Evolutionary conservation across 2,113 vertebrate species (phyloP).

Genomic region (Tragelaphus strepsiceros): DNA sequence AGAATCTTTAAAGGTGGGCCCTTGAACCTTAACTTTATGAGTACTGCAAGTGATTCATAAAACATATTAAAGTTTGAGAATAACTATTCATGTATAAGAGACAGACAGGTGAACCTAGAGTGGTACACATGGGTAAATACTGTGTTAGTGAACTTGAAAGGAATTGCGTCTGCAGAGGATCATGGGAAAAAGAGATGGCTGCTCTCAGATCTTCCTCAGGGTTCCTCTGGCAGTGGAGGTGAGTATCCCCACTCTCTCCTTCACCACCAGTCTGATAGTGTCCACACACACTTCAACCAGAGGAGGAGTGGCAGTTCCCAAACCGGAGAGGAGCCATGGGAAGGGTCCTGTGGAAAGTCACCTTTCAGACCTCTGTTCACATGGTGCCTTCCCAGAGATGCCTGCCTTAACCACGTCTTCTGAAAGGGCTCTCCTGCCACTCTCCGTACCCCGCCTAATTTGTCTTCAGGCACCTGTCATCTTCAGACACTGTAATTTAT

Average conservation of each 20-base stretch:
- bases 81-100: not conserved
- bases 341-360: not conserved
- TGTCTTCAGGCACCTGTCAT: not conserved
- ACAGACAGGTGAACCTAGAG: not conserved
- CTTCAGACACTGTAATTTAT: not conserved
- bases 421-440: not conserved
- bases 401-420: not conserved
- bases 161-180: not conserved
- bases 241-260: too few relatives aligned
- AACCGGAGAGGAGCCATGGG: too few relatives aligned
- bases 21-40: not conserved
- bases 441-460: not conserved
- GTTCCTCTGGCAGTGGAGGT: not conserved
- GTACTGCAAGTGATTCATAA: not conserved
- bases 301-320: fast-evolving
- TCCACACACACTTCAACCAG: not conserved
- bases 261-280: not conserved
- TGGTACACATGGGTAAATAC: too few relatives aligned
- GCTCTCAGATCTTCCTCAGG: too few relatives aligned
- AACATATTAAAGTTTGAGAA: not conserved
- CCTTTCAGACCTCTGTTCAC: not conserved
- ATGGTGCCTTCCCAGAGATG: not conserved
- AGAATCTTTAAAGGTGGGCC: not conserved
- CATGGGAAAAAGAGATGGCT: fast-evolving
- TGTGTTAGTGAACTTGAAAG: fast-evolving